These are phyloP conservation scores for Eretmocerus hayati DNA, from an alignment of 2,888 invertebrate genomes.

Conservation along the genomic window DNA sequence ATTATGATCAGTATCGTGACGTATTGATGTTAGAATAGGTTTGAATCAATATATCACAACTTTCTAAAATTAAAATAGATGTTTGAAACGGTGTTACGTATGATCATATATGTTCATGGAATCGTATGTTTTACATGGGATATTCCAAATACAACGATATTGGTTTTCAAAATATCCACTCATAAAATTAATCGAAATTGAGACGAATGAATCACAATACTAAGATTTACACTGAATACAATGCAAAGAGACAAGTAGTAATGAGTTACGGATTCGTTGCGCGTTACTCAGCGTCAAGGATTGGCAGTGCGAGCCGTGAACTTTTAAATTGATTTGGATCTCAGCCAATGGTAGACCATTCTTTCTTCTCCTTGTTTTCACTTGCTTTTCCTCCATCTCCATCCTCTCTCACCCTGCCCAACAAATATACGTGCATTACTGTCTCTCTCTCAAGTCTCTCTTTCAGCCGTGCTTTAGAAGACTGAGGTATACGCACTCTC, in stretches of 20 bases:
- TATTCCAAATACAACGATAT: too few relatives aligned
- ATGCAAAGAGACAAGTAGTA: slow-evolving; percentile 25
- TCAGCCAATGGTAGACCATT: slow-evolving; percentile 39
- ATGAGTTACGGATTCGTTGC: slow-evolving; percentile 35
- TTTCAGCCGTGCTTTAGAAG: slow-evolving; percentile 9
- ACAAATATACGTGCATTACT: slow-evolving; percentile 9
- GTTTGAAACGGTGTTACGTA: too few relatives aligned
- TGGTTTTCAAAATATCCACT: too few relatives aligned
- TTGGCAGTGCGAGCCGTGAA: slow-evolving; percentile 33
- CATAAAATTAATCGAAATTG: too few relatives aligned
- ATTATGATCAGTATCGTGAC: too few relatives aligned
- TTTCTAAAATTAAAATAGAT: too few relatives aligned
- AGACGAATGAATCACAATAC: not conserved
- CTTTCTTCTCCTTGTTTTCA: slow-evolving; percentile 24
- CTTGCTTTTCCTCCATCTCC: slow-evolving; percentile 20
- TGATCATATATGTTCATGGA: too few relatives aligned
- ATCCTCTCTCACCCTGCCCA: slow-evolving; percentile 16
- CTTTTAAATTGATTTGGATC: slow-evolving; percentile 46
- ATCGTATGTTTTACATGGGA: too few relatives aligned
- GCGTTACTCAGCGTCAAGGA: slow-evolving; percentile 30
- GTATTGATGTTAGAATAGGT: too few relatives aligned
- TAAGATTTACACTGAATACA: not conserved
- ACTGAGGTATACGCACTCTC: too few relatives aligned
- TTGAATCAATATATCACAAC: too few relatives aligned
- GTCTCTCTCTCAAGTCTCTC: slow-evolving; percentile 7